Base-by-base conservation (phyloP, 2,797 vertebrate genomes). In the Etheostoma perlongum region DNA sequence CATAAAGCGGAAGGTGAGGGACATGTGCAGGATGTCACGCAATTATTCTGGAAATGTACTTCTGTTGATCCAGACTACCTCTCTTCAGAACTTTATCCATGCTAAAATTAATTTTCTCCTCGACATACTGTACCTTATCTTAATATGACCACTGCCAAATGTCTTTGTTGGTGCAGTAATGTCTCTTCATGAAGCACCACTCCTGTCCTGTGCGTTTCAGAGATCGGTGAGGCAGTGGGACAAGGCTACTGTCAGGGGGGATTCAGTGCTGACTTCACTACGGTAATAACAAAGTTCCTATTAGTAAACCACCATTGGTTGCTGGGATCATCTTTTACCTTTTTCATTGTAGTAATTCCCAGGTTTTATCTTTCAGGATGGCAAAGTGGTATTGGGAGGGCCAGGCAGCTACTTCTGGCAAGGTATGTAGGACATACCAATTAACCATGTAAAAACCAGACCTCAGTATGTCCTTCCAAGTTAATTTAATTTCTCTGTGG, bases 381-480 rank as follows among this genome's bases (percentile, higher is more conserved):
- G 97, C 36, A 96, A 95, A 72, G 94, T 98, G 69, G 95, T 98
- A 8, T 88, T 98, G 57, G 97, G 97, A 57, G 97, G 97, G 51
- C 97, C 97, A 1, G 97, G 97, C 68, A 98, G 97, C 92, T 98
- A 95, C 88, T 98, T 87, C 89, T 98, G 97, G 97, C 97, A 98
- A 96, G 97, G 97, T 97, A 88, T 85, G 84, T 67, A 3, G 19
- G 36, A 30, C 44, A 68, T 25, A 33, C 49, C 40, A 53, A 74
- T 66, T n/a, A 18, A 14, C 18, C 33, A 10, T 27, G 12, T 49
- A 76, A 27, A 76, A 27, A 65, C 1, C 2, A 61, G 33, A 9
- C 59, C 25, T 70, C 4, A 54, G 73, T 78, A 62, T 44, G 19
- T 36, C 11, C 46, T 33, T 61, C 21, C 2, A 51, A 63, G 3